These are phyloP conservation scores for Triops longicaudatus DNA, from an alignment of 1,140 invertebrate genomes.

Conservation along the genomic window DNA sequence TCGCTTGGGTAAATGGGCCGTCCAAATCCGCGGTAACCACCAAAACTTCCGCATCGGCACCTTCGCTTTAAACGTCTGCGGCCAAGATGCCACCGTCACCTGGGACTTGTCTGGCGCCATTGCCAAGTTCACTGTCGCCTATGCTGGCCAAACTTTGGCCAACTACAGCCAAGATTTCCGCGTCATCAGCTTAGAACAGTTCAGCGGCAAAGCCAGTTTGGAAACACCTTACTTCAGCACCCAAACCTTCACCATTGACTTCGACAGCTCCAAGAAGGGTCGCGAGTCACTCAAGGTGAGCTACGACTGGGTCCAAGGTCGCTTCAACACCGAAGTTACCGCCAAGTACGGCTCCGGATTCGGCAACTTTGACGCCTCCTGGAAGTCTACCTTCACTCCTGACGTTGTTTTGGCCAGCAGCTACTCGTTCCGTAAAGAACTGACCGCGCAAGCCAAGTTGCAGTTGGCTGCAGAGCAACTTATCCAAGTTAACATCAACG, in stretches of 20 bases:
- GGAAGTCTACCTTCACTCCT: not conserved
- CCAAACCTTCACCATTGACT: slow-evolving; percentile 16
- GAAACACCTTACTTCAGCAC: slow-evolving; percentile 18
- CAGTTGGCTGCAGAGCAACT: not conserved
- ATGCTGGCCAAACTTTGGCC: not conserved
- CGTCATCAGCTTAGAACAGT: not conserved
- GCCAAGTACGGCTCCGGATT: not conserved
- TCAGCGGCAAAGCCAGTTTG: not conserved
- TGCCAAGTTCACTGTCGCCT: not conserved
- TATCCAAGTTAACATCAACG: not conserved
- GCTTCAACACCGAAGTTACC: not conserved
- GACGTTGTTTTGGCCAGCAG: not conserved
- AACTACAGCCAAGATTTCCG: not conserved
- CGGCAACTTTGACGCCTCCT: not conserved
- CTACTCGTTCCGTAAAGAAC: slow-evolving; percentile 8
- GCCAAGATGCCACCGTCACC: slow-evolving; percentile 10
- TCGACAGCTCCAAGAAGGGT: slow-evolving; percentile 13
- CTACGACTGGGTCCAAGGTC: not conserved
- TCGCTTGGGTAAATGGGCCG: not conserved
- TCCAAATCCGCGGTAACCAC: not conserved
- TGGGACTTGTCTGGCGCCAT: slow-evolving; percentile 16
- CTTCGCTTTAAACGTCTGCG: not conserved
- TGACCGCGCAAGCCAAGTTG: not conserved
- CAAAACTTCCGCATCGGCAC: not conserved
- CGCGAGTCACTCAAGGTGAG: not conserved